These are phyloP conservation scores for Hemicentrotus pulcherrimus DNA, from an alignment of 35 echinoderm and acorn worm species.

Conservation along the genomic window DNA sequence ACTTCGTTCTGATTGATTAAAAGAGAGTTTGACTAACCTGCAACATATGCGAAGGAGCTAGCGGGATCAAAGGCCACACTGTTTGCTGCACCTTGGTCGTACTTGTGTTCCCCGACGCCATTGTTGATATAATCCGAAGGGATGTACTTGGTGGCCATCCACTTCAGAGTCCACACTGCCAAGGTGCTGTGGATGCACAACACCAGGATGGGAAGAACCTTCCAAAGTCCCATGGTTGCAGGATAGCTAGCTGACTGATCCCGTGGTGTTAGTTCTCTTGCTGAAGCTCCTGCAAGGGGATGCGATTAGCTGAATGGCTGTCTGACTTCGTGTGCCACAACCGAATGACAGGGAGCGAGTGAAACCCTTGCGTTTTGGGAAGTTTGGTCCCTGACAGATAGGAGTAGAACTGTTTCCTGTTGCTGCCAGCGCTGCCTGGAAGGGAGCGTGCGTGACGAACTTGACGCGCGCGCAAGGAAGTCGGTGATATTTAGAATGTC, in stretches of 20 bases:
- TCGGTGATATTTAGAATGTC: not conserved
- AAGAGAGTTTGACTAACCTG: not conserved
- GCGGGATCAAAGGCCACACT: constrained; percentile 8
- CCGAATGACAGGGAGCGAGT: not conserved
- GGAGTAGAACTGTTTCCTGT: not conserved
- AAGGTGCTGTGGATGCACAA: constrained; percentile 5
- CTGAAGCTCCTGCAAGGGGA: not conserved
- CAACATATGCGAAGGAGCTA: constrained; percentile 11
- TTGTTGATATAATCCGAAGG: constrained; percentile 42
- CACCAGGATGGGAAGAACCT: not conserved
- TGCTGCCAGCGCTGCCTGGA: not conserved
- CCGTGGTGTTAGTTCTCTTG: not conserved
- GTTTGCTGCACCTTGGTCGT: constrained; percentile 7
- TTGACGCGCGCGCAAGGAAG: not conserved
- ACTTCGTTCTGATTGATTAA: no score
- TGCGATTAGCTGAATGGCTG: not conserved
- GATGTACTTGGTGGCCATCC: not conserved
- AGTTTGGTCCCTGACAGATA: not conserved
- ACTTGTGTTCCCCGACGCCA: not conserved
- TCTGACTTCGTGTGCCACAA: not conserved
- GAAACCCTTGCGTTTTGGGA: not conserved
- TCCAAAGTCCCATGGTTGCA: constrained; percentile 27
- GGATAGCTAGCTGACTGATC: not conserved
- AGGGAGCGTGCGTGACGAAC: not conserved
- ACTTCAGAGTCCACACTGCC: constrained; percentile 17